Base-by-base conservation (phyloP, 2,797 vertebrate species). In the Jordanella pulchra region DNA sequence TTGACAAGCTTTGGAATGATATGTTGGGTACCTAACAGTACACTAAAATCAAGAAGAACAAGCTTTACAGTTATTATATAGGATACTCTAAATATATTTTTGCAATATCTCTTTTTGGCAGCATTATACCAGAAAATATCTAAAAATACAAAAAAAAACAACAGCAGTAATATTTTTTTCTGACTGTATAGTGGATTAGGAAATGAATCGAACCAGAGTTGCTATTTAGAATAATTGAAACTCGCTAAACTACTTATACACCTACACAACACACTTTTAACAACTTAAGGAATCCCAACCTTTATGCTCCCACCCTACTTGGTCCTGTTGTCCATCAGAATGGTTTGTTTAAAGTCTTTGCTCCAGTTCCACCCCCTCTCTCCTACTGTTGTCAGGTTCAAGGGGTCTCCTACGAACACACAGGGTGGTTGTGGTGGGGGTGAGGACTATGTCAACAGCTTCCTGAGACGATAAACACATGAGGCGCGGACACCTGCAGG, bases 361-460 rank as follows among this genome's bases (percentile, higher is more conserved):
- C 83, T 83, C 66, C 79, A 75, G 78, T 77, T 76, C 78, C 73
- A 64, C 87, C 84, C 82, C 69, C 76, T 76, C 69, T 79, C 85
- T 85, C 80, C 80, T 76, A 78, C 79, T 80, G 85, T 54, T 86
- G 89, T 93, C 93, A 93, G 92, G 91, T 93, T 95, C 93, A 94
- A 92, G 93, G 60, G 90, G 84, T 91, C 85, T 83, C 79, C 81
- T 75, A 73, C 77, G 83, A 89, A 87, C 87, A 86, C 85, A 80
- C 72, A 39, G 67, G 66, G 67, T 71, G 73, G 68, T 55, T 71
- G 71, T 67, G 76, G 7, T 53, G 12, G 45, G 15, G 25, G 69
- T 2, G 61, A 17, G 48, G 72, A 45, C 44, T 80, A 89, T 91
- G 90, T 93, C 89, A 93, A 87, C 81, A 84, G 89, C 89, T 93